These are phyloP conservation scores for Catostylus mosaicus DNA, from an alignment of 30 jellyfish, hydroid and myxozoan genomes.

Conservation along the genomic window DNA sequence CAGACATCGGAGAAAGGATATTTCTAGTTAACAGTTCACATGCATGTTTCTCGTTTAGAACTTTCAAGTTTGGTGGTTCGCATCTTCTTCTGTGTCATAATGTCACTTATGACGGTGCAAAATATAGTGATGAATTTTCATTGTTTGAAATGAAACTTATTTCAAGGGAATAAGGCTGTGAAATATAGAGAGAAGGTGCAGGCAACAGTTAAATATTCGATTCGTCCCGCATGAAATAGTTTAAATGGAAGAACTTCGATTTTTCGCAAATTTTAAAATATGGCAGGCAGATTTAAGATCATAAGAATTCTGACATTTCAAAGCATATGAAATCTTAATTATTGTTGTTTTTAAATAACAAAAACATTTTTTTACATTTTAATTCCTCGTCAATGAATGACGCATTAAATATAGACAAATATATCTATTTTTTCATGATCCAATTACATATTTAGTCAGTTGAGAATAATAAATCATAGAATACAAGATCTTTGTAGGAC, in stretches of 20 bases:
- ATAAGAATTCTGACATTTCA: no score
- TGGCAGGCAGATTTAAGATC: no score
- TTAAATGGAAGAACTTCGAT: no score
- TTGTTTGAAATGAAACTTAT: slow-evolving; percentile 34
- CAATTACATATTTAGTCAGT: not conserved
- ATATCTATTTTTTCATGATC: not conserved
- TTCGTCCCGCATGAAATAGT: no score
- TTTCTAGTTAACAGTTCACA: not conserved
- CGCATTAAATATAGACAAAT: no score
- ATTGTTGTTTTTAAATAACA: no score
- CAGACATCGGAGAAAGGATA: slow-evolving; percentile 52
- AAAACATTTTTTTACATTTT: no score
- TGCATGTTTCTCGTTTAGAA: slow-evolving; percentile 39
- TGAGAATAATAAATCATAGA: slow-evolving; percentile 81
- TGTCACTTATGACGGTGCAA: slow-evolving; percentile 9
- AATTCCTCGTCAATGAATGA: no score
- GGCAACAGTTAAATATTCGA: no score
- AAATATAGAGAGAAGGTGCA: no score
- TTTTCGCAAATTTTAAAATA: no score
- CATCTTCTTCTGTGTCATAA: slow-evolving; percentile 41
- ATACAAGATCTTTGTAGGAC: slow-evolving; percentile 79
- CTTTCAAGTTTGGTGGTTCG: not conserved
- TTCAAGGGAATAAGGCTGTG: not conserved
- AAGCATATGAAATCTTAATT: no score
- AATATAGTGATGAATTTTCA: slow-evolving; percentile 50